Evolutionary conservation across 2,888 invertebrate species (phyloP), one percentile per base, ranked within the genome.

Genomic region (Mythimna albipuncta): DNA sequence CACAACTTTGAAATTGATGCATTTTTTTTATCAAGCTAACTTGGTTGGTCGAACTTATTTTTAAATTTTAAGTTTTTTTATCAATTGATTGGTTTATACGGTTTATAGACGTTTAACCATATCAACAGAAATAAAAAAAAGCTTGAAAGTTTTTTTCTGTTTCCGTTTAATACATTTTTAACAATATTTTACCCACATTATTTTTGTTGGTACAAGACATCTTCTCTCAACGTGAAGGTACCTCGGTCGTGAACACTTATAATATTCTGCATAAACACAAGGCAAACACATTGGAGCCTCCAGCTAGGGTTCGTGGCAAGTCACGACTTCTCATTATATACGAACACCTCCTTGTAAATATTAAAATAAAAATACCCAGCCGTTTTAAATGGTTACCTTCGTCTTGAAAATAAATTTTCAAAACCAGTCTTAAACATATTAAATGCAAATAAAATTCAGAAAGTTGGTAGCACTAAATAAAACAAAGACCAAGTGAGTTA

Each of bases 241-340:
- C 47, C 16, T 69, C 50, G 44, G 69, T 74, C 83, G 62, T 75
- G 67, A 70, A 81, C 67, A 70, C 74, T 78, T 75, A 74, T 44
- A 44, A 13, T 44, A 44, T 69, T 85, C 84, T 82, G 79, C 72
- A 86, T 84, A 84, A 82, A 85, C 58, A 82, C 85, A 82, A 84
- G 80, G 78, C 71, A 80, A 82, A 79, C 70, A 72, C 70, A 70
- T 76, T 66, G 54, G 74, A 69, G 44, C 77, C 69, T 69, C 62
- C 75, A 71, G 74, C 59, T 64, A 47, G 78, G 75, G 74, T 79
- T 82, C 70, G 72, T 61, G 58, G 70, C 73, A 81, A 83, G 85
- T 84, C 86, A 85, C 86, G 85, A 85, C 77, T 79, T 75, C 72
- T 69, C 77, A 78, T 84, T 82, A 80, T 76, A 64, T 52, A 62